Conservation (phyloP, 2,113 vertebrate species). For the Callipepla squamata region DNA sequence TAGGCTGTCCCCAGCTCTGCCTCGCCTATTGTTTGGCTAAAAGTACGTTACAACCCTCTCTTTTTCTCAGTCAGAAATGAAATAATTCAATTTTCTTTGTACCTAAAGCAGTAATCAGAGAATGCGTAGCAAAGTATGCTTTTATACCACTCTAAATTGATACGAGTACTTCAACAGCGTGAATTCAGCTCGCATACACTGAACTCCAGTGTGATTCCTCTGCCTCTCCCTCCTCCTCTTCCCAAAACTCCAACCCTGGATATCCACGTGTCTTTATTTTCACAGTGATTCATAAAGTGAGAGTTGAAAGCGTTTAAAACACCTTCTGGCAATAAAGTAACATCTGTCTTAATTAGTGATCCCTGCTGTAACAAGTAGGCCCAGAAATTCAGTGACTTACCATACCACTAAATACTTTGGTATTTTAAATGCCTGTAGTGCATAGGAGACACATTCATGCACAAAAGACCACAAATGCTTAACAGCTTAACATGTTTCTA, state of each 20-base stretch:
- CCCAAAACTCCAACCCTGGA: background rate
- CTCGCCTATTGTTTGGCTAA: background rate
- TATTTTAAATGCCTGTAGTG: background rate
- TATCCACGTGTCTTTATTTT: background rate
- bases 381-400: background rate
- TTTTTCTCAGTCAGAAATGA: background rate
- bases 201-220: background rate
- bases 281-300: conserved; percentile 41
- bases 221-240: background rate
- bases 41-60: background rate
- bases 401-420: conserved; percentile 42
- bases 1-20: background rate
- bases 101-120: background rate
- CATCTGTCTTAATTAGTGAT: background rate
- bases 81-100: background rate
- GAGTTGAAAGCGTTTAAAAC: background rate
- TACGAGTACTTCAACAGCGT: background rate
- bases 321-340: background rate
- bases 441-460: conserved; percentile 35
- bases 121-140: rapidly evolving
- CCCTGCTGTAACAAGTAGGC: background rate
- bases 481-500: background rate
- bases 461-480: background rate
- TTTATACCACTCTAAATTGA: background rate
- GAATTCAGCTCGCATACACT: background rate